Base-by-base conservation (phyloP, 2,888 invertebrate species). In the Tenodera sinensis region DNA sequence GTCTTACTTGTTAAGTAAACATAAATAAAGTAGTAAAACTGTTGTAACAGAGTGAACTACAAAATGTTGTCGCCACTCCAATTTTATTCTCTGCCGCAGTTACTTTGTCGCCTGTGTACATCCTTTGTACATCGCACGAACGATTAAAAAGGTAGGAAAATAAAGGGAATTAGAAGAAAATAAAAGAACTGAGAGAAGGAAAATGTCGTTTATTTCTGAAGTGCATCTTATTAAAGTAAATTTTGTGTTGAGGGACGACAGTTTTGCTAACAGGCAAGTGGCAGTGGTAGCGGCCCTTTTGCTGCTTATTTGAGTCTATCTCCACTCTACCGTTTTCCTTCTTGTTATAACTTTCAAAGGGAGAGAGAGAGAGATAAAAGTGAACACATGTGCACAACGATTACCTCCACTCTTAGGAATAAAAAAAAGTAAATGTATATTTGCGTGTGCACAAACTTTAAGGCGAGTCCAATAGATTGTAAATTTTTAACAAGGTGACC, bases 401-500 rank as follows among this genome's bases (percentile, higher is more conserved):
- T 71, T 71, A 71, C 54, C 54, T 71, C 4, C 25, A 71, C 8
- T 71, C 54, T 14, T 2, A 25, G 20, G 54, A 25, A 42, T 9
- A 34, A 30, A n/a, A 42, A 42, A 15, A 71, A 71, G 54, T 71
- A 71, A 71, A 71, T 71, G 54, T 71, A 25, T 71, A 71, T 71
- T 25, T 71, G 54, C 54, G 54, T 25, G 25, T 71, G 54, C 54
- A 71, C 54, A 71, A 71, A 71, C 89, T 89, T 89, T 89, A 34
- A 85, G 81, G 84, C 47, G 71, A 85, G 85, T 82, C 89, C 89
- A 89, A 89, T 89, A 85, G 89, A 82, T 42, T 85, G 89, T 85
- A 83, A 85, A 47, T 34, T 85, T 89, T 89, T 89, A 89, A 89
- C 89, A 89, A 89, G 89, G 85, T 83, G 85, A 47, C 89, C 89